Percentiles rank a stretch among this genome's conserved stretches.
Evolutionary conservation across 92 coral and sea anemone species (phyloP).

Genomic region (Phenganax stokvisi): DNA sequence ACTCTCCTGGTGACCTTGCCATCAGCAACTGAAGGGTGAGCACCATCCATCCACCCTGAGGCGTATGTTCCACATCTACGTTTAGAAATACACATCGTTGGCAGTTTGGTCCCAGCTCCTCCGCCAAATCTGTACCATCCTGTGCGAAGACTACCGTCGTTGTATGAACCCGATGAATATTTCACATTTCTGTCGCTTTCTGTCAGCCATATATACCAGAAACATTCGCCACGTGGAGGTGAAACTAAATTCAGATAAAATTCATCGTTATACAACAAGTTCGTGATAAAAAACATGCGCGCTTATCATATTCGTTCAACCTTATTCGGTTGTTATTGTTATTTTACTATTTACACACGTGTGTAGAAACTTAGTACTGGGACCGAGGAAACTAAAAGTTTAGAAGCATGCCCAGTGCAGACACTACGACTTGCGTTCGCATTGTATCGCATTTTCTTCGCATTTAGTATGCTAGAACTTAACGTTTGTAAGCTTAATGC

Average conservation of each 20-base stretch:
- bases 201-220: not conserved
- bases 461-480: too few relatives aligned
- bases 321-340: too few relatives aligned
- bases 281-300: too few relatives aligned
- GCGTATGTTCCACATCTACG: constrained; percentile 12
- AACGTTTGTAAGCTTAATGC: too few relatives aligned
- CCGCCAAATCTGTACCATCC: constrained; percentile 10
- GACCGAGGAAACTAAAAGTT: too few relatives aligned
- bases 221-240: not conserved
- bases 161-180: not conserved
- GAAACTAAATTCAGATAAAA: not conserved
- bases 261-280: too few relatives aligned
- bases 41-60: not conserved
- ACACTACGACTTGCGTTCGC: too few relatives aligned
- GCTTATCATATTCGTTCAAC: too few relatives aligned
- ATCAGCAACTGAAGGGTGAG: not conserved
- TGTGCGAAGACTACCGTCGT: not conserved
- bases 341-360: too few relatives aligned
- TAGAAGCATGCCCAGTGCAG: too few relatives aligned
- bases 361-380: too few relatives aligned
- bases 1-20: not conserved
- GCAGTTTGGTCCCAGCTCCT: constrained; percentile 9
- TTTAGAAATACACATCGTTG: not conserved
- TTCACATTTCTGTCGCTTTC: constrained; percentile 10
- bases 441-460: too few relatives aligned